Evolutionary conservation across 2,797 vertebrate genomes (phyloP), one percentile per base, ranked within the genome.

Genomic region (Sebastes diploproa): DNA sequence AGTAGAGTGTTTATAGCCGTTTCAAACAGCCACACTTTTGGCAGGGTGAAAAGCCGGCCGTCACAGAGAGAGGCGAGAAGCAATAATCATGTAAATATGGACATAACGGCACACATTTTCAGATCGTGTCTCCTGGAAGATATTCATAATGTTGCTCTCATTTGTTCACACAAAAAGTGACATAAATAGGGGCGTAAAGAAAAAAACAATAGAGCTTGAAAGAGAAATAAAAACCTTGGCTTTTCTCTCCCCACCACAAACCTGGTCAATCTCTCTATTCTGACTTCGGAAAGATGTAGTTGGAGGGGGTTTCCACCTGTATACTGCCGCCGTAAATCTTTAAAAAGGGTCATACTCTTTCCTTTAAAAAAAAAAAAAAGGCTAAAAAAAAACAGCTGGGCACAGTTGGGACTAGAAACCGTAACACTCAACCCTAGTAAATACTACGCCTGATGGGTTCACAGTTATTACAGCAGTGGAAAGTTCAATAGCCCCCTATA

Each of bases 401-500:
- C 5, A 1, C 42, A 1, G 42, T 18, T 22, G 66, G 18, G 23
- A 14, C 1, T 22, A 18, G 42, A 8, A 42, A 42, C 10, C 14
- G 34, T 7, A 25, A 14, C 32, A 34, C 32, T 27, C 54, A 58
- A 18, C 22, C 32, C 9, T 20, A 59, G 55, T 27, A 5, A 58
- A 58, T 38, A 14, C 22, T n/a, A 25, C n/a, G 3, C 60, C 58
- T 2, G 30, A 29, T 54, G 25, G 14, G 58, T 71, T 75, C 32
- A 42, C 29, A 42, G 38, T 59, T 30, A 61, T 68, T 20, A 50
- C 65, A 55, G 66, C 64, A 80, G 56, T 12, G 10, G 72, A 76
- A 64, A 64, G 65, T 71, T 86, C 79, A 77, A 60, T 72, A 70
- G 36, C 20, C 18, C 12, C 18, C 20, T 38, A 30, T 61, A 64